phyloP scores from a whole-genome alignment of 2,113 vertebrate genomes.

The Mixornis gularis region DNA sequence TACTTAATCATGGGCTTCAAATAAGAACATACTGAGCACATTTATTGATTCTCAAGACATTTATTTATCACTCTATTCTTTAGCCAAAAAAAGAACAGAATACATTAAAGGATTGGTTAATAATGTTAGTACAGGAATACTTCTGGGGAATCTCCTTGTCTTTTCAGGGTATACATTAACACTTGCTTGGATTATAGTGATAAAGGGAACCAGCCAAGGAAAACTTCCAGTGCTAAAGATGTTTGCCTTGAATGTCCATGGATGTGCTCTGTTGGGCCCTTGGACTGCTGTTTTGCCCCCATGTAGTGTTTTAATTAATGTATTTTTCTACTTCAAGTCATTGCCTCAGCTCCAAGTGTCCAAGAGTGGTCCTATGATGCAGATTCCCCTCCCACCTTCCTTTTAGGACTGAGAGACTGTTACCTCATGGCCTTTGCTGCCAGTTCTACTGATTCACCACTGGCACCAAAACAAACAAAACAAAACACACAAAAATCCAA shows the following conservation, averaged over 20 bases:
- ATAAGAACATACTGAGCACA: not conserved
- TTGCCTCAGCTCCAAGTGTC: not conserved
- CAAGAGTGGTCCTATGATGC: not conserved
- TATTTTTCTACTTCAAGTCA: not conserved
- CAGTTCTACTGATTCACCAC: not conserved
- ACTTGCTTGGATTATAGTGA: not conserved
- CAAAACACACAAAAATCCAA: not conserved
- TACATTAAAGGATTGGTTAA: not conserved
- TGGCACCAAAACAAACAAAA: not conserved
- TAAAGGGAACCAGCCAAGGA: not conserved
- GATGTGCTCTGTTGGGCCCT: not conserved
- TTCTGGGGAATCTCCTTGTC: not conserved
- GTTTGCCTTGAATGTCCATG: not conserved
- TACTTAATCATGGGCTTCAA: conserved; percentile 12
- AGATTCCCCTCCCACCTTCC: not conserved
- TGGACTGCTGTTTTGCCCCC: not conserved
- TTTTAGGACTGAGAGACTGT: not conserved
- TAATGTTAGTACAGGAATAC: not conserved
- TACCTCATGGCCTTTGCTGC: not conserved
- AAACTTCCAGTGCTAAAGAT: not conserved
- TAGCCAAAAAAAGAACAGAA: not conserved
- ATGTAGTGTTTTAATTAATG: not conserved
- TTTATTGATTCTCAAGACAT: not conserved
- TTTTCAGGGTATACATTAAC: not conserved
- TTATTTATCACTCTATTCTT: not conserved